Evolutionary conservation across 2,888 invertebrate species (phyloP).

Genomic region (Aethes cnicana): DNA sequence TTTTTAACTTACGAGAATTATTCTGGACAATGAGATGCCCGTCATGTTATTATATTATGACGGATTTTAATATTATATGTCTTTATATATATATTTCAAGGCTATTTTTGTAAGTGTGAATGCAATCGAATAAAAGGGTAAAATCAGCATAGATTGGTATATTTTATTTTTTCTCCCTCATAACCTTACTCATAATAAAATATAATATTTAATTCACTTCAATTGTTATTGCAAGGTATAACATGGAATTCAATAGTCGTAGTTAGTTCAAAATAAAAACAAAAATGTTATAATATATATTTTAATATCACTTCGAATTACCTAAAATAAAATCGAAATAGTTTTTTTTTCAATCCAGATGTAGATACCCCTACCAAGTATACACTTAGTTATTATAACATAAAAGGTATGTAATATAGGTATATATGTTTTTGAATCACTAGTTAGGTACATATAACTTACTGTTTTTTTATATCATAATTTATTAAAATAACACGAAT

Average conservation of each 20-base stretch:
- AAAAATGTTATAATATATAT: constrained; percentile 29
- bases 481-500: too few relatives aligned
- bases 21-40: not conserved
- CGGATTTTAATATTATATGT: constrained; percentile 32
- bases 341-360: constrained; percentile 37
- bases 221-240: too few relatives aligned
- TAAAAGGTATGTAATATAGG: too few relatives aligned
- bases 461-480: too few relatives aligned
- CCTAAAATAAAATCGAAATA: constrained; percentile 5
- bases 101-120: constrained; percentile 58
- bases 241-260: too few relatives aligned
- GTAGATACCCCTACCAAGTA: too few relatives aligned
- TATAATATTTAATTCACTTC: too few relatives aligned
- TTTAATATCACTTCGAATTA: constrained; percentile 30
- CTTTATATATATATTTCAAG: constrained; percentile 43
- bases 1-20: too few relatives aligned
- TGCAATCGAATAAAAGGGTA: constrained; percentile 59
- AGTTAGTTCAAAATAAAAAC: constrained; percentile 23
- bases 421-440: too few relatives aligned
- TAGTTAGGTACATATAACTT: too few relatives aligned
- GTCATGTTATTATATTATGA: constrained; percentile 23
- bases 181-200: not conserved
- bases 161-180: constrained; percentile 33
- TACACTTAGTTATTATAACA: too few relatives aligned
- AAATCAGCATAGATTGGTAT: constrained; percentile 39